Evolutionary conservation across 2,113 vertebrate species (phyloP).

Genomic region (Phyllopteryx taeniolatus): DNA sequence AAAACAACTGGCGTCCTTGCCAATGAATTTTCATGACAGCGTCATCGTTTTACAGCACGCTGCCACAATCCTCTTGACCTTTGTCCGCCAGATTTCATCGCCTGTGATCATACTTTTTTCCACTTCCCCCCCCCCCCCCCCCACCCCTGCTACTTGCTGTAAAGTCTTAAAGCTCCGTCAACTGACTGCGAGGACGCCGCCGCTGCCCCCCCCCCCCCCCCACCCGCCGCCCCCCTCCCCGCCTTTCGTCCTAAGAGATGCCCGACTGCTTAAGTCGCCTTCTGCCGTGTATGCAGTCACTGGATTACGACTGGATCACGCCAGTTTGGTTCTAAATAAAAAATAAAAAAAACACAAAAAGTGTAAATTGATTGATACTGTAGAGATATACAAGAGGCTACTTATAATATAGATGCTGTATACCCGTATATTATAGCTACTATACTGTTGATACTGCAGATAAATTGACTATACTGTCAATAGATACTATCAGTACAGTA

Average conservation of each 20-base stretch:
- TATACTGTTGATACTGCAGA: background rate
- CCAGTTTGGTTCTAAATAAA: background rate
- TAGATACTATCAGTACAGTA: too few relatives aligned
- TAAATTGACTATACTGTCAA: background rate
- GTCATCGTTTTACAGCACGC: conserved; percentile 14
- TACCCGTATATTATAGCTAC: too few relatives aligned
- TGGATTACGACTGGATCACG: conserved; percentile 15
- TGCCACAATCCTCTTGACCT: conserved; percentile 42
- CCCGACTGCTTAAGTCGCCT: conserved; percentile 4
- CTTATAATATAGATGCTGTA: too few relatives aligned
- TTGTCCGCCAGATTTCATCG: conserved; percentile 33
- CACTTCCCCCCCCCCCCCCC: background rate
- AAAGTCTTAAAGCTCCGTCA: conserved; percentile 25
- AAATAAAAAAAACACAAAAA: background rate
- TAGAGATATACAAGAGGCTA: background rate
- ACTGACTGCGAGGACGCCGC: conserved; percentile 13
- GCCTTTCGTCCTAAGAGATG: conserved; percentile 9
- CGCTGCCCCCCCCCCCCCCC: too few relatives aligned
- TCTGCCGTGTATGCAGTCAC: background rate
- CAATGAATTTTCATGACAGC: conserved; percentile 34
- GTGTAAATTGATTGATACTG: background rate
- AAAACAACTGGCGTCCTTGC: conserved; percentile 23
- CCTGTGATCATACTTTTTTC: conserved; percentile 25
- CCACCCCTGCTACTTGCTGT: conserved; percentile 4
- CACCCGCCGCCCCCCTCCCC: too few relatives aligned